Conservation (phyloP, 2,888 invertebrate species). For the Augochlorella aurata region DNA sequence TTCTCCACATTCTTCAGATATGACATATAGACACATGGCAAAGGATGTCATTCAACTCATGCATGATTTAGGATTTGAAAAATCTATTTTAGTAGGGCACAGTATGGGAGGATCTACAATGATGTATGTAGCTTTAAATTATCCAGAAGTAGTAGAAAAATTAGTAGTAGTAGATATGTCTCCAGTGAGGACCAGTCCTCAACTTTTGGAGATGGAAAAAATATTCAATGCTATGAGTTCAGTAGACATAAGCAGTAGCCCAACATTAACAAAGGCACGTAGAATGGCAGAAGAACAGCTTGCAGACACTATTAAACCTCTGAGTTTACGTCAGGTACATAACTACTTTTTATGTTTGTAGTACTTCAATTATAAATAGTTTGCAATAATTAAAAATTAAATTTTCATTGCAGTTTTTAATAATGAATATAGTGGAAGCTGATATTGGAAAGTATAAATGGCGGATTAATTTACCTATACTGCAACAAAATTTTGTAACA, state of each 20-base stretch:
- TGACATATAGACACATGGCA: conserved; percentile 89
- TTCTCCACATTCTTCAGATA: conserved; percentile 90
- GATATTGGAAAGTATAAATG: conserved; percentile 87
- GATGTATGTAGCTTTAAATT: conserved; percentile 91
- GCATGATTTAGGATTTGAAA: conserved; percentile 85
- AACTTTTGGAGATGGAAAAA: conserved; percentile 85
- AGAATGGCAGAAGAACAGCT: conserved; percentile 87
- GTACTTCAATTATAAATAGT: not conserved
- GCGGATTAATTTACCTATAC: conserved; percentile 90
- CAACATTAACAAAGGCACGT: conserved; percentile 88
- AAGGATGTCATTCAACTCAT: conserved; percentile 88
- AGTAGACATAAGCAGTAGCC: conserved; percentile 85
- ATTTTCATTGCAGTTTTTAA: conserved; percentile 86
- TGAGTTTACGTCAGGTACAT: conserved; percentile 83
- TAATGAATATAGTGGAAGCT: conserved; percentile 89
- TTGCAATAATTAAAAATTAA: not conserved
- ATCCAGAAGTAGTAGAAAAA: conserved; percentile 86
- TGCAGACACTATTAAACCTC: conserved; percentile 83
- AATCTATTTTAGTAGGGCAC: conserved; percentile 91
- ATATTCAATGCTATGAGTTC: conserved; percentile 87
- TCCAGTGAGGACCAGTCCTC: conserved; percentile 86
- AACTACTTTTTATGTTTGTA: not conserved
- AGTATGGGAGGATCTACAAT: conserved; percentile 97
- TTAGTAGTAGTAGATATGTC: conserved; percentile 89
- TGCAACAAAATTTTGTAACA: conserved; percentile 86